A percentile compares a stretch with the other conserved stretches of the same genome.
These are phyloP conservation scores for Drosophila erecta DNA, from an alignment of 1,140 invertebrate genomes.

Conservation along the genomic window DNA sequence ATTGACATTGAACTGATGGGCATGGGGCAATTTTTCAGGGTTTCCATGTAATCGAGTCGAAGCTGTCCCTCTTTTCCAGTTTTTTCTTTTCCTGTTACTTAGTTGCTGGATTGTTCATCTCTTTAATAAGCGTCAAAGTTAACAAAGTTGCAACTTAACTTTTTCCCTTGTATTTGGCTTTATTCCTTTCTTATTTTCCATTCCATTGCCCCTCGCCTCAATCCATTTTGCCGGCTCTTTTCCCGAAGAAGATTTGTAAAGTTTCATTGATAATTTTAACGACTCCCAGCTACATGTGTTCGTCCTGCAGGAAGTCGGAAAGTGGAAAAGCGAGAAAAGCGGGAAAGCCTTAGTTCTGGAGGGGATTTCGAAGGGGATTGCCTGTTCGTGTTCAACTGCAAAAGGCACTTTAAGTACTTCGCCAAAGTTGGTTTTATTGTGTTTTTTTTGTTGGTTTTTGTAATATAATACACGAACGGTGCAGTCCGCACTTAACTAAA, in stretches of 20 bases:
- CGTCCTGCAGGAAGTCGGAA: not conserved
- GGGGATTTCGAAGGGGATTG: not conserved
- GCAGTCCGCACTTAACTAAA: constrained; percentile 1
- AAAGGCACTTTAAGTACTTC: constrained; percentile 70
- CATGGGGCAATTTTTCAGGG: constrained; percentile 7
- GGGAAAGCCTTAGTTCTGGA: constrained; percentile 1
- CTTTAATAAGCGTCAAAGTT: constrained; percentile 68
- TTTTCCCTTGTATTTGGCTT: constrained; percentile 36
- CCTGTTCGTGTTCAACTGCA: constrained; percentile 49
- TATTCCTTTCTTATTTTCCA: constrained; percentile 6
- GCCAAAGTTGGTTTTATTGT: constrained; percentile 50
- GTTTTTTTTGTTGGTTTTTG: constrained; percentile 8
- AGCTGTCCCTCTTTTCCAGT: constrained; percentile 5
- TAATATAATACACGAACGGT: constrained; percentile 7
- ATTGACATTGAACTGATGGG: constrained; percentile 41
- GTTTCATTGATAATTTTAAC: constrained; percentile 82
- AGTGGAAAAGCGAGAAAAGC: not conserved
- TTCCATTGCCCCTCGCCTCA: constrained; percentile 4
- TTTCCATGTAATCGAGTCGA: constrained; percentile 31
- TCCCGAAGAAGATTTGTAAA: constrained; percentile 60
- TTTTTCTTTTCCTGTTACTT: not conserved
- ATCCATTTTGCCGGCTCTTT: constrained; percentile 3
- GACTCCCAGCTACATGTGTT: constrained; percentile 57
- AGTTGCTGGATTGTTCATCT: constrained; percentile 20
- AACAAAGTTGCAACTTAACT: constrained; percentile 65